These are phyloP conservation scores for Hippocampus guttulatus DNA, from an alignment of 2,113 vertebrate genomes.

Conservation along the genomic window DNA sequence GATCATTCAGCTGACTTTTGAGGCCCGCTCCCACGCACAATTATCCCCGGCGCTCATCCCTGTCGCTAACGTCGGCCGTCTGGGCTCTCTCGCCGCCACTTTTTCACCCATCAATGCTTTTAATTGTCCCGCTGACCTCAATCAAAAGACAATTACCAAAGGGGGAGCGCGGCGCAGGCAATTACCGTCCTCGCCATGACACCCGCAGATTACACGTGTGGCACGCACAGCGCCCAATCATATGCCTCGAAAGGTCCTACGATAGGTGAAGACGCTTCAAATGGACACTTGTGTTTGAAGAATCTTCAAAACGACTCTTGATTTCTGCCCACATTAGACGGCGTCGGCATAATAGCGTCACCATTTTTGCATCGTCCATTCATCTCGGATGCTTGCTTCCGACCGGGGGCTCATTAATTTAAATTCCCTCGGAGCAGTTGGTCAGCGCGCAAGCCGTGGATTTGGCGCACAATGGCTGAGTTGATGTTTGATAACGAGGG, in stretches of 20 bases:
- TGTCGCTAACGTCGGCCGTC: constrained; percentile 48
- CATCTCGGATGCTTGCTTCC: no score
- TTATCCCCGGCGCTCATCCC: constrained; percentile 52
- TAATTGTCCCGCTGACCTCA: constrained; percentile 97
- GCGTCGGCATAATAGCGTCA: no score
- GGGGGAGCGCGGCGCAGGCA: constrained; percentile 74
- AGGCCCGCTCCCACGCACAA: constrained; percentile 22
- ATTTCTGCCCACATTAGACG: background rate
- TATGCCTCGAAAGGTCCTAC: background rate
- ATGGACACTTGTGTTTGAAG: background rate
- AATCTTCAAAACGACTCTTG: background rate
- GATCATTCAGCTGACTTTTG: constrained; percentile 27
- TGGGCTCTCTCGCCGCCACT: constrained; percentile 62
- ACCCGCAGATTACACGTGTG: constrained; percentile 23
- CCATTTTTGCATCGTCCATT: no score
- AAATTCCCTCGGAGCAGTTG: no score
- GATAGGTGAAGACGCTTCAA: background rate
- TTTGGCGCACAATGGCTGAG: no score
- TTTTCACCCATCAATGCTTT: constrained; percentile 75
- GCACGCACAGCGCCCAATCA: background rate
- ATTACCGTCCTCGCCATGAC: constrained; percentile 83
- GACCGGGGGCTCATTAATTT: no score
- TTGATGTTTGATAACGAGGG: no score
- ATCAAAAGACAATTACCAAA: constrained; percentile 96
- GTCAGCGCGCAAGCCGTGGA: no score